Evolutionary conservation across 2,113 vertebrate species (phyloP).

Genomic region (Zeus faber): DNA sequence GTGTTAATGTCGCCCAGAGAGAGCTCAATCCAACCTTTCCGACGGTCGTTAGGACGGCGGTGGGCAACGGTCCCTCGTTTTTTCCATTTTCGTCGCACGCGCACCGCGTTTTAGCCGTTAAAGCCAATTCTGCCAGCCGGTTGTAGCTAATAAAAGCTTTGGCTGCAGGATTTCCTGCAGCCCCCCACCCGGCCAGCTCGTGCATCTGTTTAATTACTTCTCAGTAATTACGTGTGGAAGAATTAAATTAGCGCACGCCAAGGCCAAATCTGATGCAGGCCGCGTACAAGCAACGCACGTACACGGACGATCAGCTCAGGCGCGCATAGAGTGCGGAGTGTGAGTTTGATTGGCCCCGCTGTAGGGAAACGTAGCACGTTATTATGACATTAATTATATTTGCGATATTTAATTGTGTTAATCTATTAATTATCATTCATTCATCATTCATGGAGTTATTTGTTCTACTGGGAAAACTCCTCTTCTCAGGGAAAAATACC

Average conservation of each 20-base stretch:
- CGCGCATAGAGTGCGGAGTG: too few species aligned
- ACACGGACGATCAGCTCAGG: conserved; percentile 2
- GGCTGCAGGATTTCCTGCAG: conserved; percentile 2
- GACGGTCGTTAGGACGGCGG: too few species aligned
- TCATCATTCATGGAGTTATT: neutral
- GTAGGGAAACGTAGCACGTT: too few species aligned
- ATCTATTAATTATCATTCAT: conserved; percentile 32
- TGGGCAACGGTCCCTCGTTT: too few species aligned
- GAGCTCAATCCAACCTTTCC: too few species aligned
- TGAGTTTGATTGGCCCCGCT: too few species aligned
- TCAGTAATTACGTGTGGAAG: conserved; percentile 37
- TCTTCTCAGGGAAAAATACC: neutral
- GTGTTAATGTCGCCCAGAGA: too few species aligned
- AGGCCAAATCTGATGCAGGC: conserved; percentile 18
- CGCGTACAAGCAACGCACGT: conserved; percentile 4
- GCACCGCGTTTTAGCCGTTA: neutral
- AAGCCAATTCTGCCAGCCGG: neutral
- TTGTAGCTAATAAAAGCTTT: conserved; percentile 3
- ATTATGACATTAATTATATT: too few species aligned
- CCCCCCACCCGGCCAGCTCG: conserved; percentile 2
- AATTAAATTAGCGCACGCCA: conserved; percentile 52
- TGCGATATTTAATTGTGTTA: too few species aligned
- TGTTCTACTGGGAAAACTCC: neutral
- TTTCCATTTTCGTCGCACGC: neutral
- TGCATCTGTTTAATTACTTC: conserved; percentile 56